Percentiles rank a stretch among this genome's conserved stretches.
Evolutionary conservation across 2,113 vertebrate species (phyloP).

Genomic region (Hyla sarda): DNA sequence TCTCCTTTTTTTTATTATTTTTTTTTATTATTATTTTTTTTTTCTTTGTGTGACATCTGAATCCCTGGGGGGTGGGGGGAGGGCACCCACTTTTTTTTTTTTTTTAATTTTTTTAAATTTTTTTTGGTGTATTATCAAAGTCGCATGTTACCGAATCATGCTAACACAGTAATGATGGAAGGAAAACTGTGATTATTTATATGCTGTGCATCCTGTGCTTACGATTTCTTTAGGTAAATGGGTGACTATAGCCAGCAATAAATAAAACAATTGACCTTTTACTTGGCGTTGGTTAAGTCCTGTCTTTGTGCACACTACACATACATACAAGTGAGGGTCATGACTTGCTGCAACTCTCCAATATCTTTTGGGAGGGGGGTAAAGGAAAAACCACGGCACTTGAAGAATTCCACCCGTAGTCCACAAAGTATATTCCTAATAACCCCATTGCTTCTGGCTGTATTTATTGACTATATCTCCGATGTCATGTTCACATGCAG

Average conservation of each 20-base stretch:
- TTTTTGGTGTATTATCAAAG: conserved; percentile 3
- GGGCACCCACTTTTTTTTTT: conserved; percentile 6
- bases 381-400: background rate
- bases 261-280: conserved; percentile 48
- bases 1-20: background rate
- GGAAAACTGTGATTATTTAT: conserved; percentile 18
- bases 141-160: background rate
- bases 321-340: background rate
- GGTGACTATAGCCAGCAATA: conserved; percentile 34
- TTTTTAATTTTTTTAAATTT: no score
- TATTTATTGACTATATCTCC: no score
- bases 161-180: conserved; percentile 3
- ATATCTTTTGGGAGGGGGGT: no score
- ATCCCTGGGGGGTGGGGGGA: background rate
- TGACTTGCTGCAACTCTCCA: background rate
- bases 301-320: conserved; percentile 23
- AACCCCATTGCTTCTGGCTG: no score
- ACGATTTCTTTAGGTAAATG: conserved; percentile 24
- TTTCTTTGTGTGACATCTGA: background rate
- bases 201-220: conserved; percentile 17
- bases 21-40: background rate
- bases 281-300: conserved; percentile 18
- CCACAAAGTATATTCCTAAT: no score
- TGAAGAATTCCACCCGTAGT: background rate
- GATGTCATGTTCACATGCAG: no score